Evolutionary conservation across 2,797 vertebrate genomes (phyloP), one percentile per base, ranked within the genome.

Genomic region (Delichon dasypus): DNA sequence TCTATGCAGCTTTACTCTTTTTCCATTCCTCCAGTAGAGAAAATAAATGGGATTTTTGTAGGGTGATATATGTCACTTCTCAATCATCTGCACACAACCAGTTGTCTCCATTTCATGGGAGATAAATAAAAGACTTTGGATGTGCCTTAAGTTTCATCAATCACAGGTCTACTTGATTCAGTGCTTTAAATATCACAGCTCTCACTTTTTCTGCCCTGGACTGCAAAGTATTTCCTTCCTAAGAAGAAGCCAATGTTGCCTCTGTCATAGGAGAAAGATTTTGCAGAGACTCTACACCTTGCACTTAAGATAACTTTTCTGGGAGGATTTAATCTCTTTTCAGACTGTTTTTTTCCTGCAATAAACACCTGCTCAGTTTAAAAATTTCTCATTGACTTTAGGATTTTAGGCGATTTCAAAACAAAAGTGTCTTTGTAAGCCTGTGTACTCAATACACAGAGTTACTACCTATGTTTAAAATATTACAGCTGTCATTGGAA

Each of bases 291-390:
- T 60, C 66, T 58, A 50, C 36, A 65, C 23, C 15, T 88, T 57
- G 16, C 26, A 32, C 44, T 84, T 81, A 27, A 73, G 86, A 72
- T 62, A 81, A 78, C 77, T 54, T 94, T 95, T 94, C 83, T 65
- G 75, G 70, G 81, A 61, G 82, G 62, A 68, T 80, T 94, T 92
- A 90, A 50, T 80, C 36, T 70, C 34, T 76, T 89, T 91, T 95
- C 75, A 74, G n/a, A 64, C 60, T 89, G 64, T 26, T 92, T 89
- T 79, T 79, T 94, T 93, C 30, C 57, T 74, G 23, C 32, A 48
- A 36, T 47, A 53, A 85, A 57, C 44, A 70, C 16, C 51, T 36
- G 23, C 26, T 85, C 55, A 67, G 23, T 80, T 48, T 60, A 94
- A 70, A 76, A 51, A 82, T 51, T 66, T 89, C 22, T 7, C 58